Percentiles rank a stretch among this genome's conserved stretches.
phyloP scores from a whole-genome alignment of 2,113 vertebrate species.

The Heterotis niloticus region DNA sequence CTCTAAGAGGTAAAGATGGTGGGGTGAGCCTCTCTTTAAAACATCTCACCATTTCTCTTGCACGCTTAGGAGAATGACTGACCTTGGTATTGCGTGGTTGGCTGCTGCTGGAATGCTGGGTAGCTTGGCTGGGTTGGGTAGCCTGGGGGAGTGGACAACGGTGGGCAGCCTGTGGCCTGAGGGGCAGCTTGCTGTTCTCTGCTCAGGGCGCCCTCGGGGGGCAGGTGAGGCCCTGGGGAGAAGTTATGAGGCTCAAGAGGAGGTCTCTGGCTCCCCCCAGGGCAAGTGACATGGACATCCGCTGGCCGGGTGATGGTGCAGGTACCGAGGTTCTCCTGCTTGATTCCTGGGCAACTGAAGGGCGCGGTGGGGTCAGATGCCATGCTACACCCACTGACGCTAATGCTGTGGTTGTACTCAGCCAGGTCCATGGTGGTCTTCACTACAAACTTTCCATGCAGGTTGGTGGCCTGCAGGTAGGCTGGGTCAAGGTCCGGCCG shows the following conservation, averaged over 20 bases:
- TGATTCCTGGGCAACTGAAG: conserved; percentile 78
- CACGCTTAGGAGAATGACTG: conserved; percentile 51
- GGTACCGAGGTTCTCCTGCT: conserved; percentile 76
- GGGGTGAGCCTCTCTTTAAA: conserved; percentile 41
- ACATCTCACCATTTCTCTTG: conserved; percentile 23
- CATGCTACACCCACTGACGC: conserved; percentile 64
- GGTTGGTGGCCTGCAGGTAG: conserved; percentile 73
- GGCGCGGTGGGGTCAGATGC: conserved; percentile 58
- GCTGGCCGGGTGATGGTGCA: conserved; percentile 71
- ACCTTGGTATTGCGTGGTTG: conserved; percentile 83
- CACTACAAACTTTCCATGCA: conserved; percentile 87
- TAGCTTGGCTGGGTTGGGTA: conserved; percentile 74
- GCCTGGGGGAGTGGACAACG: conserved; percentile 72
- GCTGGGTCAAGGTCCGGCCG: conserved; percentile 88
- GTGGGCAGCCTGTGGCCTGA: conserved; percentile 58
- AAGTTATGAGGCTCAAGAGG: conserved; percentile 71
- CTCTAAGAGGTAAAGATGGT: conserved; percentile 62
- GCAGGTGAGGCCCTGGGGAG: conserved; percentile 63
- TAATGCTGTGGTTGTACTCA: conserved; percentile 74
- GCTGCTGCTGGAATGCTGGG: conserved; percentile 72
- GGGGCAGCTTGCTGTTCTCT: conserved; percentile 72
- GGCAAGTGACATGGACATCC: conserved; percentile 61
- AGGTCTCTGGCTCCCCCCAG: conserved; percentile 64
- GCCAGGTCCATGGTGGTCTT: conserved; percentile 79
- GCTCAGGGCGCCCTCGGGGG: conserved; percentile 73